Percentiles rank a stretch among this genome's conserved stretches.
Evolutionary conservation across 2,113 vertebrate genomes (phyloP).

Genomic region (Eulacestoma nigropectus): DNA sequence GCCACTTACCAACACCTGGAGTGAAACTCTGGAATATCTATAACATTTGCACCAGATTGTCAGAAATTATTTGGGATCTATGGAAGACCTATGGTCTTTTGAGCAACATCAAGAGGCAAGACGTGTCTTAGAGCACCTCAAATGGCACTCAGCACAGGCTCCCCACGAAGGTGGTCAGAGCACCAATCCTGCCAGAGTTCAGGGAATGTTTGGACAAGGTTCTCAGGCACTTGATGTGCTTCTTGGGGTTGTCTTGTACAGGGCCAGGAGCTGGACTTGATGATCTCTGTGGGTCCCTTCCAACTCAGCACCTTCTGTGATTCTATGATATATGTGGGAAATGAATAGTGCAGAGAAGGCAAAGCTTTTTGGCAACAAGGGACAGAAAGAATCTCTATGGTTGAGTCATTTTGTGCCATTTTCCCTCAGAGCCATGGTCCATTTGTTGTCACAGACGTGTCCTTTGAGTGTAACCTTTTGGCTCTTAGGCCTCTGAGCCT

Average conservation of each 20-base stretch:
- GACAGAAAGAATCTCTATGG: neutral
- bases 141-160: neutral
- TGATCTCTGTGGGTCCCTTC: neutral
- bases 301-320: neutral
- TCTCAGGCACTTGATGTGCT: neutral
- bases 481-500: neutral
- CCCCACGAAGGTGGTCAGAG: rapidly evolving
- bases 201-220: neutral
- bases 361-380: neutral
- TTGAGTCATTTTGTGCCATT: neutral
- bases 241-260: neutral
- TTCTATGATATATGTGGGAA: neutral
- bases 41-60: neutral
- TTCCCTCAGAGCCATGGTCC: neutral
- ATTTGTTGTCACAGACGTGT: neutral
- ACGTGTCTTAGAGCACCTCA: neutral
- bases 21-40: neutral
- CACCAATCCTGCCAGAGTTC: neutral
- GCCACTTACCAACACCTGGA: neutral
- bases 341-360: neutral
- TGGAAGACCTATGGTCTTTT: neutral
- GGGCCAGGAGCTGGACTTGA: neutral
- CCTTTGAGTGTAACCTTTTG: neutral
- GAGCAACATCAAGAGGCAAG: neutral
- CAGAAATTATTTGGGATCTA: neutral